These are phyloP conservation scores for Protophormia terraenovae DNA, from an alignment of 2,888 invertebrate species.

Conservation along the genomic window DNA sequence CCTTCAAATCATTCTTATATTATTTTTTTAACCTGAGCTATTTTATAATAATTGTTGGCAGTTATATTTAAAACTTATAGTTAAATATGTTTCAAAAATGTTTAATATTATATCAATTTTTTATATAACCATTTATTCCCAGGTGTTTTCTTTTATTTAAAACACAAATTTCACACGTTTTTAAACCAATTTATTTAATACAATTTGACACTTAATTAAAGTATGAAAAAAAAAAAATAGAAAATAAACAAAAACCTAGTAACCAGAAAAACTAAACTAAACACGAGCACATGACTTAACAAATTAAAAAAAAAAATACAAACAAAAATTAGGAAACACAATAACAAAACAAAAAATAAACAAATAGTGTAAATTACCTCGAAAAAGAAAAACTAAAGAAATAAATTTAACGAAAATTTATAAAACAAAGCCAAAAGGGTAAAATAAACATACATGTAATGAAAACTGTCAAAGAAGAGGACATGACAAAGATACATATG, in stretches of 20 bases:
- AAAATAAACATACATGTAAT: conserved; percentile 15
- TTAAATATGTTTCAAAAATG: too few relatives aligned
- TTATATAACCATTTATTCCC: neutral
- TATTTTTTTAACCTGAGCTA: too few relatives aligned
- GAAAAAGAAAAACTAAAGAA: neutral
- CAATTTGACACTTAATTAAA: conserved; percentile 63
- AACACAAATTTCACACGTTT: conserved; percentile 16
- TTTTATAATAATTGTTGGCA: too few relatives aligned
- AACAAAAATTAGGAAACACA: too few relatives aligned
- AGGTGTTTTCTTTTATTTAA: neutral
- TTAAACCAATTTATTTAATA: conserved; percentile 13
- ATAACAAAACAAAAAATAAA: conserved; percentile 1
- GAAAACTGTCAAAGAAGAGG: conserved; percentile 64
- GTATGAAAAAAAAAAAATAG: neutral
- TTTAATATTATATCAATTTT: too few relatives aligned
- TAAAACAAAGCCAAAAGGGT: neutral
- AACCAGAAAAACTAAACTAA: neutral
- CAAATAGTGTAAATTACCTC: conserved; percentile 25
- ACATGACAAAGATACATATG: conserved; percentile 59
- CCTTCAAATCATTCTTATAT: too few relatives aligned
- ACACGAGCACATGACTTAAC: conserved; percentile 45
- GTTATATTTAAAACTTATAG: too few relatives aligned
- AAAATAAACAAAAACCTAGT: neutral
- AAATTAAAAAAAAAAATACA: conserved; percentile 38
- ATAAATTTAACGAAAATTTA: neutral